phyloP scores from a whole-genome alignment of 1,140 invertebrate species.

The Leucophenga varia region DNA sequence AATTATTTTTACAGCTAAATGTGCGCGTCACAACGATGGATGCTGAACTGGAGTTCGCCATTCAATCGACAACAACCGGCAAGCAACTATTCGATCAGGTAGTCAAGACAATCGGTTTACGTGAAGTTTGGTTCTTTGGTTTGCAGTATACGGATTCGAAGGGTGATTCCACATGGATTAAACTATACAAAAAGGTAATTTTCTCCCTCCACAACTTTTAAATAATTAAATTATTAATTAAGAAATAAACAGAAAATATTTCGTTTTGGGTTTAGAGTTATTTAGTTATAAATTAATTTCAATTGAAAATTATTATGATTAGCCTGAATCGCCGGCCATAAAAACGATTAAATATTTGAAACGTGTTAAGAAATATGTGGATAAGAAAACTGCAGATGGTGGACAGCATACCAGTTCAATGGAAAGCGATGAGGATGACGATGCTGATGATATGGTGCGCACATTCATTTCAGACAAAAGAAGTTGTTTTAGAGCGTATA shows the following conservation, averaged over 20 bases:
- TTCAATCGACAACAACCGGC: constrained; percentile 98
- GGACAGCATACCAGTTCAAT: constrained; percentile 38
- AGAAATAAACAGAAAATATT: too few species aligned
- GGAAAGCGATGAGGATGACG: constrained; percentile 57
- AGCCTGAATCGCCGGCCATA: constrained; percentile 52
- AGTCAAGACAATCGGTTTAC: constrained; percentile 97
- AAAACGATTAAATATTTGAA: constrained; percentile 55
- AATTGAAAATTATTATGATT: too few species aligned
- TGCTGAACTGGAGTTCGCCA: constrained; percentile 99
- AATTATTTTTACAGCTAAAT: constrained; percentile 84
- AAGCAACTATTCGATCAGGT: constrained; percentile 99
- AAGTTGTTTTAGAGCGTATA: too few species aligned
- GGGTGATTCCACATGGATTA: constrained; percentile 97
- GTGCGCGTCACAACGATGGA: constrained; percentile 99
- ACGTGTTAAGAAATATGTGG: constrained; percentile 55
- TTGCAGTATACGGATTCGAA: constrained; percentile 98
- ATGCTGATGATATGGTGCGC: constrained; percentile 66
- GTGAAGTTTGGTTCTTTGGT: constrained; percentile 99
- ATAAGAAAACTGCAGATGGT: constrained; percentile 47
- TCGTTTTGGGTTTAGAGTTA: too few species aligned
- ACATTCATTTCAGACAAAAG: too few species aligned
- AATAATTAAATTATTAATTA: too few species aligned
- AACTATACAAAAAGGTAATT: constrained; percentile 99
- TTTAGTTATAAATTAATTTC: too few species aligned
- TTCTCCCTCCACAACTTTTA: too few species aligned